Evolutionary conservation across 1,140 invertebrate genomes (phyloP).

Genomic region (Drosophila athabasca): DNA sequence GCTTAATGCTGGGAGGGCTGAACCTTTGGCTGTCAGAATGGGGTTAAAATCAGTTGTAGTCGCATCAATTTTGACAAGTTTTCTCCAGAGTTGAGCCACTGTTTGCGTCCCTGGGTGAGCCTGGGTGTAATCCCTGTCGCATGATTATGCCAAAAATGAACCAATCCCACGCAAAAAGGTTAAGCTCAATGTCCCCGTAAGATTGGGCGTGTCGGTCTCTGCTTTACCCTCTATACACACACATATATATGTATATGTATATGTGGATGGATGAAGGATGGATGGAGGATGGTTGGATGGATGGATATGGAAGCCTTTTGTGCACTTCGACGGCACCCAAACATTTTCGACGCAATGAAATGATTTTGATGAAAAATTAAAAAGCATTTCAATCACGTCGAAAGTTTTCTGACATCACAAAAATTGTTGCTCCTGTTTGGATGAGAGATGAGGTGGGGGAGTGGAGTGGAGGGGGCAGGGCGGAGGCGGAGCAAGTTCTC

Average conservation of each 20-base stretch:
- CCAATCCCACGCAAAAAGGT: constrained; percentile 53
- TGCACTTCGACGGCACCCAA: constrained; percentile 28
- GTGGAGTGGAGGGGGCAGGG: neutral
- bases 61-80: neutral
- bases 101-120: constrained; percentile 31
- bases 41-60: neutral
- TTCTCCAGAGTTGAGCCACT: constrained; percentile 9
- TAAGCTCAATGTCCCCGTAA: constrained; percentile 30
- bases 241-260: too few relatives aligned
- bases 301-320: constrained; percentile 4
- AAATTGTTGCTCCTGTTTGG: constrained; percentile 45
- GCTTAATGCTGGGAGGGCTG: too few relatives aligned
- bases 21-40: neutral
- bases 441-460: neutral
- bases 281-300: too few relatives aligned
- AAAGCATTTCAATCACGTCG: constrained; percentile 76
- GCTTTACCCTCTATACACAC: neutral
- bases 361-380: constrained; percentile 66
- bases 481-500: neutral
- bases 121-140: constrained; percentile 41
- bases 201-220: constrained; percentile 2
- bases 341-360: constrained; percentile 53
- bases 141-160: constrained; percentile 53
- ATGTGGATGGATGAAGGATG: constrained; percentile 3
- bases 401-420: constrained; percentile 65